phyloP scores from a whole-genome alignment of 2,888 invertebrate genomes.

The Dryobotodes eremita region DNA sequence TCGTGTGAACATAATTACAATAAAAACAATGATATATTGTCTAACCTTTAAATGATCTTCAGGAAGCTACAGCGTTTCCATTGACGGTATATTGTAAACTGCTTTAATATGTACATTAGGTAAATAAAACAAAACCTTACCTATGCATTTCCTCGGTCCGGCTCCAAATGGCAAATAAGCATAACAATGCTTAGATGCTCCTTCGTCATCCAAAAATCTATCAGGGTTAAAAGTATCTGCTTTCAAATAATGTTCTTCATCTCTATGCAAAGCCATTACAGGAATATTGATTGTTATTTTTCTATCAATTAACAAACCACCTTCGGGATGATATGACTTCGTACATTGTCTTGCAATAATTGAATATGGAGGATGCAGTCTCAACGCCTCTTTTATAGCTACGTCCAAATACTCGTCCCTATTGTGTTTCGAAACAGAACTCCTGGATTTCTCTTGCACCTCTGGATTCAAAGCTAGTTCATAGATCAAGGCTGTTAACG shows the following conservation, averaged over 20 bases:
- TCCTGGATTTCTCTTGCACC: conserved; percentile 79
- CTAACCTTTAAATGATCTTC: background rate
- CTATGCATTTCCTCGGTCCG: conserved; percentile 87
- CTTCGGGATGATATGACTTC: conserved; percentile 82
- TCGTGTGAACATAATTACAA: conserved; percentile 43
- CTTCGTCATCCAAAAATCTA: conserved; percentile 79
- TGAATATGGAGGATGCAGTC: conserved; percentile 85
- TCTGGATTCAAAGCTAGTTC: conserved; percentile 81
- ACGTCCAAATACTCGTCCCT: conserved; percentile 80
- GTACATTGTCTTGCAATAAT: conserved; percentile 83
- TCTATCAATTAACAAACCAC: conserved; percentile 80
- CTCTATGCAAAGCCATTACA: conserved; percentile 82
- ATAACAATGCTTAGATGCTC: conserved; percentile 73
- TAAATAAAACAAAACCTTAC: conserved; percentile 73
- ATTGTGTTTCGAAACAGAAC: conserved; percentile 71
- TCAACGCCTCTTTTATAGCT: conserved; percentile 84
- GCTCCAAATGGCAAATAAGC: conserved; percentile 85
- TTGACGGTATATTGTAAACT: background rate
- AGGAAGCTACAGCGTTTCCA: background rate
- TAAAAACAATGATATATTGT: background rate
- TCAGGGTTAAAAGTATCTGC: conserved; percentile 82
- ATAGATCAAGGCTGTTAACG: conserved; percentile 80
- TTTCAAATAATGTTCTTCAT: conserved; percentile 80
- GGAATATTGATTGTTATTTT: conserved; percentile 83
- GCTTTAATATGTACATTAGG: background rate